These are phyloP conservation scores for Tenthredo livida DNA, from an alignment of 2,888 invertebrate species.

Conservation along the genomic window DNA sequence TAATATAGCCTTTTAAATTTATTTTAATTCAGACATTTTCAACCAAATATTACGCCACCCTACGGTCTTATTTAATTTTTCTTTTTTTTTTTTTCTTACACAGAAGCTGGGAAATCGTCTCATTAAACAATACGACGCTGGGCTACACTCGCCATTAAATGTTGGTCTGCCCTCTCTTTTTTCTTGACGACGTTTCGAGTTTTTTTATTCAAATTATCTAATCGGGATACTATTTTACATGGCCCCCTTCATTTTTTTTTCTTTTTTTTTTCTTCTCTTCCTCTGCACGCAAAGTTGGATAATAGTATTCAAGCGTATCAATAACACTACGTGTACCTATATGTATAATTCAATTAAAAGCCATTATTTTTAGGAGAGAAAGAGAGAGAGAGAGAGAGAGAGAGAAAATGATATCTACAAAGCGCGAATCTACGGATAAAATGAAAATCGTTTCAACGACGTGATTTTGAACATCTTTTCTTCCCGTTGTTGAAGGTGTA, in stretches of 20 bases:
- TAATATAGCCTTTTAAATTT: neutral
- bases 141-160: neutral
- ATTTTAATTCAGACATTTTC: neutral
- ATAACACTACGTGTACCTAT: too few species aligned
- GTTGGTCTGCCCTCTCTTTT: neutral
- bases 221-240: neutral
- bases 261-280: neutral
- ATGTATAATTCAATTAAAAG: neutral
- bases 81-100: neutral
- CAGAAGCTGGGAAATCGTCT: neutral
- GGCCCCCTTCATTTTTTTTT: neutral
- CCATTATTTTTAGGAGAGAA: neutral
- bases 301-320: neutral
- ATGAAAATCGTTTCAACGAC: constrained; percentile 52
- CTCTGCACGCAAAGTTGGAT: neutral
- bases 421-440: constrained; percentile 54
- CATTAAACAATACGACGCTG: neutral
- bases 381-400: neutral
- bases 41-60: neutral
- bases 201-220: neutral
- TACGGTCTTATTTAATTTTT: neutral
- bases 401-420: neutral
- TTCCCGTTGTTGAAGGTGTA: constrained; percentile 66
- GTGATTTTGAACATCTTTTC: neutral
- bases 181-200: neutral